These are phyloP conservation scores for Cardinalis cardinalis DNA, from an alignment of 2,113 vertebrate species.

Conservation along the genomic window DNA sequence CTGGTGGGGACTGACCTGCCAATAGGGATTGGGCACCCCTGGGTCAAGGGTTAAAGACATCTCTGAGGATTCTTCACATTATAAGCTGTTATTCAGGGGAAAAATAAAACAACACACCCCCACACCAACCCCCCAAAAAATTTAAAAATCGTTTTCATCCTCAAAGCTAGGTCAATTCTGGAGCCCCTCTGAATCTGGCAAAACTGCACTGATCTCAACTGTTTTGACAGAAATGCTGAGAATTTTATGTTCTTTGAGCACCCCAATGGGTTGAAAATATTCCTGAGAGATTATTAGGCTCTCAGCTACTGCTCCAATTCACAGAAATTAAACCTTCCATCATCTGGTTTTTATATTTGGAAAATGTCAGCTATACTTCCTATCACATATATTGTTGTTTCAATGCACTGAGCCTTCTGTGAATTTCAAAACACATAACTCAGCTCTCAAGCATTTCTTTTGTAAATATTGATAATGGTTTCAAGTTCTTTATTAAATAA, in stretches of 20 bases:
- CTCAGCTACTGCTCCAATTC: constrained; percentile 62
- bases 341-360: constrained; percentile 77
- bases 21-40: neutral
- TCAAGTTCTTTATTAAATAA: constrained; percentile 78
- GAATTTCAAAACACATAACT: constrained; percentile 71
- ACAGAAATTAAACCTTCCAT: constrained; percentile 68
- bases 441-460: constrained; percentile 71
- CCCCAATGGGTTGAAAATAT: constrained; percentile 25
- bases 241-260: constrained; percentile 9
- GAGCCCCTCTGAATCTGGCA: neutral
- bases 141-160: neutral
- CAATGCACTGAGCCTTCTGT: constrained; percentile 64
- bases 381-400: constrained; percentile 60
- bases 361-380: constrained; percentile 69
- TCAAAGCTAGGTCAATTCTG: neutral
- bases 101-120: neutral
- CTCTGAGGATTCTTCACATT: neutral
- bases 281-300: constrained; percentile 37
- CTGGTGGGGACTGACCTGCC: neutral
- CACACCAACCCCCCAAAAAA: neutral
- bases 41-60: neutral
- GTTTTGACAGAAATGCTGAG: constrained; percentile 25
- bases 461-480: constrained; percentile 77
- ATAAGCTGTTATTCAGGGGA: neutral
- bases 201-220: neutral